Percentiles rank a stretch among this genome's conserved stretches.
These are phyloP conservation scores for Lordiphosa mommai DNA, from an alignment of 1,140 invertebrate genomes.

Conservation along the genomic window DNA sequence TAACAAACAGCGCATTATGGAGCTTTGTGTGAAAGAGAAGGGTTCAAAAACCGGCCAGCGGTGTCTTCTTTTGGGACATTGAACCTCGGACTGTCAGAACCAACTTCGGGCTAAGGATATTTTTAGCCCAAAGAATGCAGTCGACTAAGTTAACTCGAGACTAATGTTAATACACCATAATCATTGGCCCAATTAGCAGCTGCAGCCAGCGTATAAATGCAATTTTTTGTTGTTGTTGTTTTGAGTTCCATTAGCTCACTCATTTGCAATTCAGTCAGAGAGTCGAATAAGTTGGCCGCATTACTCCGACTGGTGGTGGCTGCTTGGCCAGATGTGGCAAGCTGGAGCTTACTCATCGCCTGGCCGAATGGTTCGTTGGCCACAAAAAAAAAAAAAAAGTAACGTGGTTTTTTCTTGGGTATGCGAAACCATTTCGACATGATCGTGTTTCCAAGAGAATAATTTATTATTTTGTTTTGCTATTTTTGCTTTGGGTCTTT, in stretches of 20 bases:
- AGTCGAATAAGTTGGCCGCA: conserved; percentile 57
- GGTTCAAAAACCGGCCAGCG: conserved; percentile 15
- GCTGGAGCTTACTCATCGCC: conserved; percentile 58
- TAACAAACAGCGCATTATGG: conserved; percentile 6
- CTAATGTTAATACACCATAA: conserved; percentile 18
- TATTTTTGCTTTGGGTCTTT: conserved; percentile 36
- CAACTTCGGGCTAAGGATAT: conserved; percentile 58
- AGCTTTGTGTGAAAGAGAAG: not conserved
- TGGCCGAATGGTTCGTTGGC: conserved; percentile 49
- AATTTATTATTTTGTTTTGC: conserved; percentile 57
- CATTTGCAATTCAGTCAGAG: conserved; percentile 65
- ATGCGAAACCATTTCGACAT: conserved; percentile 66
- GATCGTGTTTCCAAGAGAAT: conserved; percentile 68
- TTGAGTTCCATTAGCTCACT: conserved; percentile 49
- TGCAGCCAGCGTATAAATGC: conserved; percentile 38
- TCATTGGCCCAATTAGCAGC: conserved; percentile 62
- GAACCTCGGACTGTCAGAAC: conserved; percentile 14
- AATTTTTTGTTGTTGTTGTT: conserved; percentile 20
- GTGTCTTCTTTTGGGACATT: conserved; percentile 20
- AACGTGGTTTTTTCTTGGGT: conserved; percentile 50
- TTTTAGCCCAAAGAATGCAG: conserved; percentile 45
- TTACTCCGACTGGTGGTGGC: conserved; percentile 32
- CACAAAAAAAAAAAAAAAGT: conserved; percentile 25
- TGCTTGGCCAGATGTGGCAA: conserved; percentile 61
- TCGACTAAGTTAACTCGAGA: conserved; percentile 8